phyloP scores from a whole-genome alignment of 2,113 vertebrate species.

The Fulmarus glacialis region DNA sequence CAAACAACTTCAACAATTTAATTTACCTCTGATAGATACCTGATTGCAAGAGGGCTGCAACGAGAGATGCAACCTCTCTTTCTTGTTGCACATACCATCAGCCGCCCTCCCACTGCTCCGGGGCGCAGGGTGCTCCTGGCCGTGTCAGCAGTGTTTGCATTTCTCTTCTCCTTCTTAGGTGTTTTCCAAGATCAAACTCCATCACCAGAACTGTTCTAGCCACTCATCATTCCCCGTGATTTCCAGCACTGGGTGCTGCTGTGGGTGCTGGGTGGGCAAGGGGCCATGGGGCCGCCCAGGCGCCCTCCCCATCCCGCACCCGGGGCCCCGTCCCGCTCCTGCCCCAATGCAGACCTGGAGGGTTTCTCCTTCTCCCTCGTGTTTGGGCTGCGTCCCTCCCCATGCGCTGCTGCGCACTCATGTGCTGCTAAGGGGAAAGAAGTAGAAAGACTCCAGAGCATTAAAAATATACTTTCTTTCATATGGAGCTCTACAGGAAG shows the following conservation, averaged over 20 bases:
- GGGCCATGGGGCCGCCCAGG: rapidly evolving
- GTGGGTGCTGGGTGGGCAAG: neutral
- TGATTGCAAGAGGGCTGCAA: neutral
- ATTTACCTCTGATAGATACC: too few species aligned
- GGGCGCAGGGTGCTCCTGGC: neutral
- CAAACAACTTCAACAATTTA: rapidly evolving
- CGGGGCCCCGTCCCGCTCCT: rapidly evolving
- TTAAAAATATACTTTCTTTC: neutral
- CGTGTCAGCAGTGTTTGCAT: rapidly evolving
- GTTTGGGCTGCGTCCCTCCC: neutral
- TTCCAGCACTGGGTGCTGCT: neutral
- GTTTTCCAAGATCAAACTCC: neutral
- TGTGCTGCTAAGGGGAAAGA: neutral
- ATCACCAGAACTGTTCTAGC: neutral
- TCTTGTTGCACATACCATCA: rapidly evolving
- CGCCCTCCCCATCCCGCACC: rapidly evolving
- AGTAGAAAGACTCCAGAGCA: neutral
- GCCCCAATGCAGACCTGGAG: neutral
- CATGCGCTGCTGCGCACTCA: rapidly evolving
- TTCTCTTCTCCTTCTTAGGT: neutral
- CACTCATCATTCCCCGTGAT: neutral
- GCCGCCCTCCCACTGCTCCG: neutral
- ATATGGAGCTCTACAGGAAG: neutral
- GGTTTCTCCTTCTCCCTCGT: neutral
- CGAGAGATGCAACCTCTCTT: rapidly evolving